These are phyloP conservation scores for Hirtodrosophila histrioides DNA, from an alignment of 2,888 invertebrate genomes.

Conservation along the genomic window DNA sequence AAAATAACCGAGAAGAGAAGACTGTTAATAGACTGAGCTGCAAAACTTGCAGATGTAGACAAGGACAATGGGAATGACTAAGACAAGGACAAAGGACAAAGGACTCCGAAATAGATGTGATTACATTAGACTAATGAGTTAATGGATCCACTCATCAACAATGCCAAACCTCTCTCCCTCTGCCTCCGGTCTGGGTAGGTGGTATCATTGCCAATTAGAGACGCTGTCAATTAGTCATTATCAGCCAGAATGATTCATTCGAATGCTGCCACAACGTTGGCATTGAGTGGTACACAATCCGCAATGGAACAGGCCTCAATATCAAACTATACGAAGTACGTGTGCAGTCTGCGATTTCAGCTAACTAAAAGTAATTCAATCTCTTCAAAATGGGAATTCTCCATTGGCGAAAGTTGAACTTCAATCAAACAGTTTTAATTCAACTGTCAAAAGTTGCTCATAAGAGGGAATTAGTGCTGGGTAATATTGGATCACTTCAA, in stretches of 20 bases:
- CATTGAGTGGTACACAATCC: conserved; percentile 15
- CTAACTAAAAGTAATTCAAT: too few species aligned
- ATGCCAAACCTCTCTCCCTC: conserved; percentile 9
- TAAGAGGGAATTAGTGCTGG: too few species aligned
- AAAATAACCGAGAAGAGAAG: conserved; percentile 7
- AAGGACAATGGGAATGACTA: neutral
- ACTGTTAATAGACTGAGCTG: conserved; percentile 26
- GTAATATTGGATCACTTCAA: too few species aligned
- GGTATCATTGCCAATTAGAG: conserved; percentile 33
- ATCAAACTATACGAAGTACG: too few species aligned
- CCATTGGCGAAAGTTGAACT: too few species aligned
- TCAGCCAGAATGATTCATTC: conserved; percentile 49
- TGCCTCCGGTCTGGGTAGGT: neutral
- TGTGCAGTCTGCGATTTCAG: too few species aligned
- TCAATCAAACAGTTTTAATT: too few species aligned
- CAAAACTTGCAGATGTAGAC: conserved; percentile 22
- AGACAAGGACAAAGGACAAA: conserved; percentile 26
- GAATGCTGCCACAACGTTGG: conserved; percentile 10
- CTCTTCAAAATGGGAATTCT: too few species aligned
- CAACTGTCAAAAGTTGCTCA: too few species aligned
- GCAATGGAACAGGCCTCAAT: neutral
- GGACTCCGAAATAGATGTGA: conserved; percentile 40
- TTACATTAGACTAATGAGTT: conserved; percentile 69
- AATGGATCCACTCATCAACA: conserved; percentile 41
- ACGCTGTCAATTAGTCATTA: conserved; percentile 51